These are phyloP conservation scores for Drosophila pachea DNA, from an alignment of 1,140 invertebrate species.

Conservation along the genomic window DNA sequence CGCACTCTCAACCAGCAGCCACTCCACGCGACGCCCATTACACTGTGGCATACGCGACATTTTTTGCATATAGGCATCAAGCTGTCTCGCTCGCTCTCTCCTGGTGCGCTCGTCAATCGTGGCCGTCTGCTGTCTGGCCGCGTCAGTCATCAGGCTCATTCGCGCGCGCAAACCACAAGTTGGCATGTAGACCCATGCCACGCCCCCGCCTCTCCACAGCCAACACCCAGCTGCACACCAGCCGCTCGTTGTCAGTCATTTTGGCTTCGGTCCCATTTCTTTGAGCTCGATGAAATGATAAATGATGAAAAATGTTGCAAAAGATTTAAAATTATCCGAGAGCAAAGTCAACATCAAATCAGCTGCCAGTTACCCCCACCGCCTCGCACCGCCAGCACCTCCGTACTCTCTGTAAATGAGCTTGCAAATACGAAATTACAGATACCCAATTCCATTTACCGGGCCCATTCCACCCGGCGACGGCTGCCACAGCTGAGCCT, in stretches of 20 bases:
- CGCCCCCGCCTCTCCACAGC: neutral
- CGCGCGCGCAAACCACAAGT: slow-evolving; percentile 61
- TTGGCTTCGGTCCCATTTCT: slow-evolving; percentile 61
- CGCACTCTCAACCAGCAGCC: neutral
- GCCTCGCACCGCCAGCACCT: neutral
- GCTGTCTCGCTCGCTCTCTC: slow-evolving; percentile 11
- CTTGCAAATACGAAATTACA: slow-evolving; percentile 59
- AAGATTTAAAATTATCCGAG: slow-evolving; percentile 76
- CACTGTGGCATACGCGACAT: slow-evolving; percentile 55
- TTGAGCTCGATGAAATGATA: slow-evolving; percentile 75
- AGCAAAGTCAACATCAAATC: slow-evolving; percentile 70
- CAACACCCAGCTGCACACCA: slow-evolving; percentile 43
- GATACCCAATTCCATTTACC: slow-evolving; percentile 12
- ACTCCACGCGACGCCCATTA: neutral
- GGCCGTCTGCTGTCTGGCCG: slow-evolving; percentile 21
- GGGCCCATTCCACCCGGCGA: neutral
- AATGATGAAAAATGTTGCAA: slow-evolving; percentile 78
- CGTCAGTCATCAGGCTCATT: slow-evolving; percentile 63
- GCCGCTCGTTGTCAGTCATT: slow-evolving; percentile 77
- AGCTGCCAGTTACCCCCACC: slow-evolving; percentile 16
- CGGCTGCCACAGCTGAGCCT: slow-evolving; percentile 23
- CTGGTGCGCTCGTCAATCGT: slow-evolving; percentile 31
- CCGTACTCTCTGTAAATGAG: slow-evolving; percentile 43
- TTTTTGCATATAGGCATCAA: slow-evolving; percentile 54
- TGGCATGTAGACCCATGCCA: slow-evolving; percentile 24